Conservation (phyloP, 2,797 vertebrate species). For the Fratercula arctica region DNA sequence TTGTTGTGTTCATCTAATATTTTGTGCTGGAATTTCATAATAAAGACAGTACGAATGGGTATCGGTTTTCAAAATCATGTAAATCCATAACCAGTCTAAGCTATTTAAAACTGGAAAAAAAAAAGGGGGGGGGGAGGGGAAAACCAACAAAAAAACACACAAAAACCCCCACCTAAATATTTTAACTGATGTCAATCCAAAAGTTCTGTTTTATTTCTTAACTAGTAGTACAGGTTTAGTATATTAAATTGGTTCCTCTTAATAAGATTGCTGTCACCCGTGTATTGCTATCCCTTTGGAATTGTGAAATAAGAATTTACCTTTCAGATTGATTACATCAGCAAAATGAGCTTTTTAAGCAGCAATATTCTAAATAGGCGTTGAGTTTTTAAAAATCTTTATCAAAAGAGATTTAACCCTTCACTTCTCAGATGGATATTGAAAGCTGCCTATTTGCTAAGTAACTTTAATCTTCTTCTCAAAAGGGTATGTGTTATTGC, state of each 20-base stretch:
- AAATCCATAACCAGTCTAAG: neutral
- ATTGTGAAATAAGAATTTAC: neutral
- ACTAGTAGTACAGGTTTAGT: neutral
- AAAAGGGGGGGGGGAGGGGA: too few species aligned
- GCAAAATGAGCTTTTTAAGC: slow-evolving; percentile 13
- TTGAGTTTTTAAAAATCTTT: neutral
- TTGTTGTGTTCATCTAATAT: neutral
- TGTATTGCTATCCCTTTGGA: neutral
- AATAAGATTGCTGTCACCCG: neutral
- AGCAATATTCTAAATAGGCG: slow-evolving; percentile 12
- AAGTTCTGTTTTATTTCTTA: neutral
- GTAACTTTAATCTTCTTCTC: neutral
- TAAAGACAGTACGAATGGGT: neutral
- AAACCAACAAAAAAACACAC: neutral
- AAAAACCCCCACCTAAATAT: neutral
- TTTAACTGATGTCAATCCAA: neutral
- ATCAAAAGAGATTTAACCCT: neutral
- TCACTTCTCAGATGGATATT: neutral
- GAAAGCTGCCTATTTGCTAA: slow-evolving; percentile 44
- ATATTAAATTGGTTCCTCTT: neutral
- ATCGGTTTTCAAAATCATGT: neutral
- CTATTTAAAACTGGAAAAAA: neutral
- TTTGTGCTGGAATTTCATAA: neutral
- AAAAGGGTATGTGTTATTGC: neutral
- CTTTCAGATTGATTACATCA: neutral